These are phyloP conservation scores for Amblyjoppa fuscipennis DNA, from an alignment of 2,888 invertebrate species.

Conservation along the genomic window DNA sequence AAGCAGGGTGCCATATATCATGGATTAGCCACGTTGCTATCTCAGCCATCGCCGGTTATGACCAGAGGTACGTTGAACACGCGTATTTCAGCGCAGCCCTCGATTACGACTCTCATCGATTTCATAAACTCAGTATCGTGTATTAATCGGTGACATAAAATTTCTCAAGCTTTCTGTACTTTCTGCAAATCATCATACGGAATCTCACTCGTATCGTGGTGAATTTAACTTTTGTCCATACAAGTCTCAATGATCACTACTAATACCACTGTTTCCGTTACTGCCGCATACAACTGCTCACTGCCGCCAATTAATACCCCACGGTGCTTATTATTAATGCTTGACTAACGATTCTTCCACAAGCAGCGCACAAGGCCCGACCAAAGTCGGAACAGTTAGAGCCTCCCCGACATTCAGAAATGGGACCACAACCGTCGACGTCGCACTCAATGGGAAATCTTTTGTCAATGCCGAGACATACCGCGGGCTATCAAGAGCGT, in stretches of 20 bases:
- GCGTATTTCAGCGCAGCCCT: background rate
- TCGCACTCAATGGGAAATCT: conserved; percentile 84
- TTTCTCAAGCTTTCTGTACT: background rate
- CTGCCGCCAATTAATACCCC: conserved; percentile 28
- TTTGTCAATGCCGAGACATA: conserved; percentile 79
- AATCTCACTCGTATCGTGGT: background rate
- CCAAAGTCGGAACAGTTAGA: conserved; percentile 84
- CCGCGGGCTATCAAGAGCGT: conserved; percentile 78
- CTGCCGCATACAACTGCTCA: background rate
- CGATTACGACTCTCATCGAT: background rate
- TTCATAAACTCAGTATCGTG: background rate
- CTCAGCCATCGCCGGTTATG: conserved; percentile 95
- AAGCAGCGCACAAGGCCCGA: conserved; percentile 82
- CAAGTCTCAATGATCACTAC: background rate
- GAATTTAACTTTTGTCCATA: background rate
- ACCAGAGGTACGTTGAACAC: conserved; percentile 88
- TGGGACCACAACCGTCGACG: conserved; percentile 78
- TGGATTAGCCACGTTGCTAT: conserved; percentile 96
- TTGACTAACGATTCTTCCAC: conserved; percentile 79
- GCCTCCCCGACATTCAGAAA: conserved; percentile 75
- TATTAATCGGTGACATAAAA: background rate
- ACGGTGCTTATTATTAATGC: conserved; percentile 79
- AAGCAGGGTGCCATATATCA: conserved; percentile 99
- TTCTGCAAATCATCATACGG: background rate
- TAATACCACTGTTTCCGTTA: background rate